phyloP scores from a whole-genome alignment of 1,140 invertebrate genomes.

The Apolygus lucorum region DNA sequence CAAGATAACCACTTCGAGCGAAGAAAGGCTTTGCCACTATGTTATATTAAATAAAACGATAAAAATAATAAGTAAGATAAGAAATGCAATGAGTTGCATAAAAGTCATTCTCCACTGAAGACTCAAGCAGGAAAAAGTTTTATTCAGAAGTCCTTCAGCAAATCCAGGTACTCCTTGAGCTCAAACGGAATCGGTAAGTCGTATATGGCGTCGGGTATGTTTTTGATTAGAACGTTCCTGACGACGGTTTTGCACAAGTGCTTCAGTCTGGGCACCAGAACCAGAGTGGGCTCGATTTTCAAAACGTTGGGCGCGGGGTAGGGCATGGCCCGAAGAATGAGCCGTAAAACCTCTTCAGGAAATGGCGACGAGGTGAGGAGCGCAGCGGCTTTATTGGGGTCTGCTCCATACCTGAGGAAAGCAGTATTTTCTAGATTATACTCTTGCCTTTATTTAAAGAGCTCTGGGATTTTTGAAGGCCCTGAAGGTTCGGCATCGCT shows the following conservation, averaged over 20 bases:
- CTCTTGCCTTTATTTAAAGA: no score
- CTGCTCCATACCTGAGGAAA: not conserved
- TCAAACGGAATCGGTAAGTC: not conserved
- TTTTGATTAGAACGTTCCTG: not conserved
- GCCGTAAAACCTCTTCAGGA: not conserved
- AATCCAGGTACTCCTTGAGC: not conserved
- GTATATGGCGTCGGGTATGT: not conserved
- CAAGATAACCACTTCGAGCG: no score
- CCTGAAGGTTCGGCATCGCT: no score
- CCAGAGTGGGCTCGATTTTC: not conserved
- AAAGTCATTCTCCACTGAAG: no score
- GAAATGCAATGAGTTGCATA: no score
- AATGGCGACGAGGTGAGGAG: not conserved
- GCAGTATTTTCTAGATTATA: no score
- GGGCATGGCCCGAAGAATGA: not conserved
- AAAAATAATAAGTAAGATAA: no score
- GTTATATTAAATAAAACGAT: no score
- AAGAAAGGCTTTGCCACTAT: no score
- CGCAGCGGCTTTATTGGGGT: not conserved
- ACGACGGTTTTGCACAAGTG: not conserved
- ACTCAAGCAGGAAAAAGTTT: no score
- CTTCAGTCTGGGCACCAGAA: not conserved
- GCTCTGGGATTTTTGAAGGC: no score
- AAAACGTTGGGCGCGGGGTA: not conserved
- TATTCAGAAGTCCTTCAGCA: not conserved